Base-by-base conservation (phyloP, 2,888 invertebrate genomes). In the Alviniconcha strummeri region DNA sequence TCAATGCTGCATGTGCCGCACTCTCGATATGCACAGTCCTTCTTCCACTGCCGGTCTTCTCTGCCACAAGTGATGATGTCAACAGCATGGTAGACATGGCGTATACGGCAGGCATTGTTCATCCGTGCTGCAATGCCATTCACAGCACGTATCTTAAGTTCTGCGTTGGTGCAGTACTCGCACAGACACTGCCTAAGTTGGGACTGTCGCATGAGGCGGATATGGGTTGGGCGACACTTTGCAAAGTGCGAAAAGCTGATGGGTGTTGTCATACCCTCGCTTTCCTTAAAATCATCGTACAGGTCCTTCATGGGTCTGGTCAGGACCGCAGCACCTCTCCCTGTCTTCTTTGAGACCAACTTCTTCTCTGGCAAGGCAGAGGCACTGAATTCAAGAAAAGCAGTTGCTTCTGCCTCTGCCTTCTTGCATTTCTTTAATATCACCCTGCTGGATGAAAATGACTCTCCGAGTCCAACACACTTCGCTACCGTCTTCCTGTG, bases 161-260 rank as follows among this genome's bases (percentile, higher is more conserved):
- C n/a, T 6, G n/a, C 0, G n/a, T 75, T 75, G 54, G 75, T 75
- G 64, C 78, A 57, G 64, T 64, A 78, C 52, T 78, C 78, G 9
- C 78, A 78, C 9, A 78, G 64, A 64, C 78, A 78, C 78, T 78
- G 78, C 78, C 78, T 56, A 13, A 78, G 52, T 52, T 78, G 57
- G 13, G 78, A 15, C 72, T 78, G 78, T 60, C 11, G 19, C 60
- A 78, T 36, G 1, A 64, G 13, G 11, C 64, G 60, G 7, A 78
- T 5, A 15, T 64, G n/a, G n/a, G 78, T 36, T 36, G 78, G 78
- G 11, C 60, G 36, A 55, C 78, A 78, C 52, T 78, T 78, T 52
- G 78, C 78, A 52, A 78, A 78, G 13, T 36, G 19, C 0, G 78
- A 78, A 78, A 78, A 78, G 5, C 78, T 64, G 36, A 78, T 4